These are phyloP conservation scores for Drosophila histrio DNA, from an alignment of 2,888 invertebrate species.

Conservation along the genomic window DNA sequence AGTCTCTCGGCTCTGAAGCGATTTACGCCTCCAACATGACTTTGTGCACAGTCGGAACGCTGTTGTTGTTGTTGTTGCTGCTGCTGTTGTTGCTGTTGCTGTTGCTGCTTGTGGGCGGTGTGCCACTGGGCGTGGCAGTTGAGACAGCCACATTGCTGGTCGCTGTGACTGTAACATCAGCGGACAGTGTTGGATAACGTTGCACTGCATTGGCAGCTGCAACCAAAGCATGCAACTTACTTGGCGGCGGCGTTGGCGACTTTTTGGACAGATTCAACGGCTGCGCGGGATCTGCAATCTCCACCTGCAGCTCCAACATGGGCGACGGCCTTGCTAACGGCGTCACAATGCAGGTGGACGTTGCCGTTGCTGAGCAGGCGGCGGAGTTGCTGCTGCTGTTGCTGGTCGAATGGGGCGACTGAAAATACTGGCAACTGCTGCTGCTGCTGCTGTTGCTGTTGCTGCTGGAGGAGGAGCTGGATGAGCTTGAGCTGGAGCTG, in stretches of 20 bases:
- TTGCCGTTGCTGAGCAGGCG: conserved; percentile 74
- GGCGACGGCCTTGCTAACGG: conserved; percentile 84
- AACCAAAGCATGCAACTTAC: conserved; percentile 81
- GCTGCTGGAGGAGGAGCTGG: conserved; percentile 77
- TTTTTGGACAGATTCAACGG: conserved; percentile 96
- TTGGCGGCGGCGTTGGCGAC: conserved; percentile 90
- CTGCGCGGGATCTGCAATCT: conserved; percentile 91
- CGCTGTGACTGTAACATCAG: conserved; percentile 83
- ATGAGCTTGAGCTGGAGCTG: conserved; percentile 58
- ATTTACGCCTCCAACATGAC: conserved; percentile 88
- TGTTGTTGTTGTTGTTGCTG: conserved; percentile 19
- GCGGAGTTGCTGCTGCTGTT: conserved; percentile 32
- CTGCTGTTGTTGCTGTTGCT: conserved; percentile 29
- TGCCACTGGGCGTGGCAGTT: conserved; percentile 52
- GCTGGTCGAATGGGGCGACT: conserved; percentile 82
- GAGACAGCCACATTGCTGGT: conserved; percentile 62
- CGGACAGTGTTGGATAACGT: conserved; percentile 83
- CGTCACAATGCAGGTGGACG: conserved; percentile 84
- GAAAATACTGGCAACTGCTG: conserved; percentile 84
- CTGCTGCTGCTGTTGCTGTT: conserved; percentile 67
- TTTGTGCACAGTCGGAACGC: conserved; percentile 85
- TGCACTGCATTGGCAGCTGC: conserved; percentile 81
- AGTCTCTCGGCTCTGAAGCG: conserved; percentile 62
- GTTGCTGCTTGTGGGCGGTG: conserved; percentile 60
- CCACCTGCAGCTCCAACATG: conserved; percentile 91